A percentile compares a stretch with the other conserved stretches of the same genome.
These are phyloP conservation scores for Tiaroga cobitis DNA, from an alignment of 2,797 vertebrate species.

Conservation along the genomic window DNA sequence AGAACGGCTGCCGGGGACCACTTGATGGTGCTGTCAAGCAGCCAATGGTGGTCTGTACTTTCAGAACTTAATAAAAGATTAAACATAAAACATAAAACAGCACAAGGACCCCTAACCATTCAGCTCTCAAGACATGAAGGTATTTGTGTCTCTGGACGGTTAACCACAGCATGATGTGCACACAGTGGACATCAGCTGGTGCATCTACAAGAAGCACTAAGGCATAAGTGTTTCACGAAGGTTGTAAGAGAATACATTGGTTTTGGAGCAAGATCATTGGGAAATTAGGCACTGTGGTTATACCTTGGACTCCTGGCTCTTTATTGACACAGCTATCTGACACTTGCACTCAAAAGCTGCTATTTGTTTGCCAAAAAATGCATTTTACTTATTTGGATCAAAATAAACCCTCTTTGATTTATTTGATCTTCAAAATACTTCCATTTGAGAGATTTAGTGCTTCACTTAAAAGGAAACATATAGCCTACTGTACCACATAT, in stretches of 20 bases:
- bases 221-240: neutral
- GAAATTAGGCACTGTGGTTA: neutral
- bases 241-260: neutral
- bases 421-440: neutral
- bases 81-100: neutral
- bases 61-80: neutral
- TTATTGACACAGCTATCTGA: neutral
- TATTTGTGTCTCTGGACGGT: conserved; percentile 5
- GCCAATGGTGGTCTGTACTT: neutral
- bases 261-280: neutral
- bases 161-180: conserved; percentile 15
- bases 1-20: conserved; percentile 35
- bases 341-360: neutral
- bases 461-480: neutral
- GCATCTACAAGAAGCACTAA: neutral
- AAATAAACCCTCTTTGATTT: neutral
- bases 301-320: neutral
- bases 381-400: neutral
- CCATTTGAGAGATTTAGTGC: neutral
- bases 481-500: neutral
- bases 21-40: conserved; percentile 59
- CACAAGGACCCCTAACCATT: neutral
- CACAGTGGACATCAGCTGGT: neutral
- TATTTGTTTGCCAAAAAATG: neutral
- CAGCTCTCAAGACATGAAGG: neutral